Evolutionary conservation across 1,140 invertebrate species (phyloP).

Genomic region (Bombus cullumanus): DNA sequence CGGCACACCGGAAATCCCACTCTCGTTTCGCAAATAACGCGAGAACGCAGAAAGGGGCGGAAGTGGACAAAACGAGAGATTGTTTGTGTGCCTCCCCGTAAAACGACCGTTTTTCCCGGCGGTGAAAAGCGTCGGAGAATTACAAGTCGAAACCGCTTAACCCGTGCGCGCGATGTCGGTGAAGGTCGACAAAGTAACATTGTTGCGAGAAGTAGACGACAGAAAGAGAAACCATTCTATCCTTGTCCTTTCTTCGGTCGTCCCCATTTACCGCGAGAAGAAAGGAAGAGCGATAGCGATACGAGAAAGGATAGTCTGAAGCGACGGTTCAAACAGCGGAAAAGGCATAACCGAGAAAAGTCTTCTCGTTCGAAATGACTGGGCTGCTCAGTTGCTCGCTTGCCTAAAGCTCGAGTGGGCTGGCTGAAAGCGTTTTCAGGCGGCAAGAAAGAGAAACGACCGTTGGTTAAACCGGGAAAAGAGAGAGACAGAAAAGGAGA

Average conservation of each 20-base stretch:
- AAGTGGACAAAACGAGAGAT: conserved; percentile 45
- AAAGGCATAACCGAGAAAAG: conserved; percentile 59
- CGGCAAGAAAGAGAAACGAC: neutral
- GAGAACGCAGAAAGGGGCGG: conserved; percentile 8
- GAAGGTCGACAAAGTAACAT: conserved; percentile 39
- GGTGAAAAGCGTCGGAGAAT: conserved; percentile 25
- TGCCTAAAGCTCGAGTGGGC: conserved; percentile 33
- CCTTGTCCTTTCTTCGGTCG: neutral
- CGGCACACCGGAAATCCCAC: conserved; percentile 33
- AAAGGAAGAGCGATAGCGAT: conserved; percentile 1
- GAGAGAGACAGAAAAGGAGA: conserved; percentile 20
- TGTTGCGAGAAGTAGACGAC: neutral
- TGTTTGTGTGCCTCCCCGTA: conserved; percentile 22
- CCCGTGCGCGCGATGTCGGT: conserved; percentile 37
- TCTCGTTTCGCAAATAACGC: conserved; percentile 30
- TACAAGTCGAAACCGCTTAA: conserved; percentile 63
- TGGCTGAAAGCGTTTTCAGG: conserved; percentile 44
- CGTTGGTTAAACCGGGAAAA: neutral
- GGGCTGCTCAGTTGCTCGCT: conserved; percentile 10
- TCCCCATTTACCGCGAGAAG: neutral
- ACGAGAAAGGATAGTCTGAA: neutral
- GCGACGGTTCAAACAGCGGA: conserved; percentile 22
- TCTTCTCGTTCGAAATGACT: conserved; percentile 59
- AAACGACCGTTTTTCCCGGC: conserved; percentile 21
- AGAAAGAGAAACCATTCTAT: neutral